phyloP scores from a whole-genome alignment of 2,888 invertebrate genomes.

The Phymatocera aterrima region DNA sequence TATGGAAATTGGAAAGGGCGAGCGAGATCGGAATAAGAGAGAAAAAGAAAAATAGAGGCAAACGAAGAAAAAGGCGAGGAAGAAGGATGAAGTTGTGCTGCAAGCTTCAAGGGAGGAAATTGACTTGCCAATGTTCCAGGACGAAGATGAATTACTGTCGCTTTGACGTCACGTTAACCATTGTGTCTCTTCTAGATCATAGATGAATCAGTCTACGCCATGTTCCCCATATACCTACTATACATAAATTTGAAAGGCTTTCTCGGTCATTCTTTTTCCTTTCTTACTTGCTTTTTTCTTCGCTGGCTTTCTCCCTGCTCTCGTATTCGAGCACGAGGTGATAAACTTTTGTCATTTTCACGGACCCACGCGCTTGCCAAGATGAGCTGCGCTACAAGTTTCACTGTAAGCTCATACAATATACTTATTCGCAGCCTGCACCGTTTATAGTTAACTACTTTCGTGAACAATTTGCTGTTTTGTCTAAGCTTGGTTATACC shows the following conservation, averaged over 20 bases:
- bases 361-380: no score
- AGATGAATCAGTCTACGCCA: background rate
- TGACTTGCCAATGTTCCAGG: constrained; percentile 33
- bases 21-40: background rate
- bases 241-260: background rate
- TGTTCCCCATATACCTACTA: background rate
- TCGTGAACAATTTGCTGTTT: background rate
- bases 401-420: background rate
- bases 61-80: background rate
- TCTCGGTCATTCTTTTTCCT: no score
- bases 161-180: constrained; percentile 23
- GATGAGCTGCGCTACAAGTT: constrained; percentile 3
- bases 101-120: constrained; percentile 13
- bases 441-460: background rate
- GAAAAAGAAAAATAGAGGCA: background rate
- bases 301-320: no score
- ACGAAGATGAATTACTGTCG: constrained; percentile 31
- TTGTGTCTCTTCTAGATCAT: constrained; percentile 26
- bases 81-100: constrained; percentile 33
- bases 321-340: background rate
- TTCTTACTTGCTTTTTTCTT: no score
- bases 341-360: constrained; percentile 1
- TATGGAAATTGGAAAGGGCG: background rate
- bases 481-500: background rate
- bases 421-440: background rate